Evolutionary conservation across 2,113 vertebrate genomes (phyloP), one percentile per base, ranked within the genome.

Genomic region (Bolborhynchus lineola): DNA sequence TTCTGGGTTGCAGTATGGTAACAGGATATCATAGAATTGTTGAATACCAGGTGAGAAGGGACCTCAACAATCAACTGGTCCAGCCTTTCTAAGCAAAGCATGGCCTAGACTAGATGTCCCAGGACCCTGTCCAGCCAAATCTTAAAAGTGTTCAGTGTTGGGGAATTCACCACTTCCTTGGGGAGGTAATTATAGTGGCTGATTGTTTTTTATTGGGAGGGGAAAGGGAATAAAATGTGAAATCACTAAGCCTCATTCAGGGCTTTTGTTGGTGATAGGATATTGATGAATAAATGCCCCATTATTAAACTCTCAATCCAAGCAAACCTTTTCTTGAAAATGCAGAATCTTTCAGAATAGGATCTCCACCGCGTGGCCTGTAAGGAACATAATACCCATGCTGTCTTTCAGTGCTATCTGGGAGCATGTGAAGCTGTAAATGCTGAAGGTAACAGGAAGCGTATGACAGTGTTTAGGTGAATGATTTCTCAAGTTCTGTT

Each of bases 381-480:
- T 17, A 31, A 44, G 47, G 35, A 31, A 3, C 19, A 21, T 7
- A 2, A 25, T 3, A 7, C 4, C 68, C 1, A 0, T n/a, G 67
- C 28, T 71, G 5, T 14, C 9, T n/a, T 49, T 9, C 7, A 6
- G 57, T 11, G 46, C 0, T 47, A 10, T 79, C 57, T 21, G 60
- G 60, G 74, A 78, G 25, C 33, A 11, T 2, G 2, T 13, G 2
- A 12, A 71, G 42, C 59, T 74, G 16, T 52, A 49, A 63, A 63
- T 53, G n/a, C 86, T 64, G 76, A n/a, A 53, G 50, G 55, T 68
- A 25, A 2, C 57, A 67, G 60, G 21, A 60, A 31, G 23, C n/a
- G 8, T 23, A 0, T 23, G 47, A 26, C 2, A 2, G 13, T 10
- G 7, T 70, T 82, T 2, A 49, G 65, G 18, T 4, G 47, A n/a